Percentiles rank a stretch among this genome's conserved stretches.
Evolutionary conservation across 2,797 vertebrate genomes (phyloP).

Genomic region (Galago senegalensis): DNA sequence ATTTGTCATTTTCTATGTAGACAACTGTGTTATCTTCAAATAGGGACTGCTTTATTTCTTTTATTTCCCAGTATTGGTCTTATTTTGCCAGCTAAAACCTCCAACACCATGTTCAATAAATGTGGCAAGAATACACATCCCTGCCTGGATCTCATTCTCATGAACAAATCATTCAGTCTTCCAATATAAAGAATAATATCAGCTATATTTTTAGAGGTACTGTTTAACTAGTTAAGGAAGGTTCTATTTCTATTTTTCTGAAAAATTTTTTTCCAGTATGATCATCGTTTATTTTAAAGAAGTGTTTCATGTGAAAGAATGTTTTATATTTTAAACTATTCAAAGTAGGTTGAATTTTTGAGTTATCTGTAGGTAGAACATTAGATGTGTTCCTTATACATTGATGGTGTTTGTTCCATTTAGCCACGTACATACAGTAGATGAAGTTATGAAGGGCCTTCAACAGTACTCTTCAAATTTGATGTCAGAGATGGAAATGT

Average conservation of each 20-base stretch:
- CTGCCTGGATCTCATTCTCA: not conserved
- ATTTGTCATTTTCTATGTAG: not conserved
- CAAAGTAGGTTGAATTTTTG: not conserved
- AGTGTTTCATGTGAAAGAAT: constrained; percentile 50
- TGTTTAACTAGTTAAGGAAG: not conserved
- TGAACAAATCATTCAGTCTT: not conserved
- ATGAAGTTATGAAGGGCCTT: not conserved
- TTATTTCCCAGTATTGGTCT: not conserved
- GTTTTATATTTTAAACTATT: constrained; percentile 2
- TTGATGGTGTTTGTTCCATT: not conserved
- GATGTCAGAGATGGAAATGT: not conserved
- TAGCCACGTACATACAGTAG: not conserved
- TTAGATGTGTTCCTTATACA: constrained; percentile 8
- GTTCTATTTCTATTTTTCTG: not conserved
- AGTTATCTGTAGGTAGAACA: constrained; percentile 12
- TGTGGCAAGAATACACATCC: not conserved
- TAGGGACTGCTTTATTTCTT: not conserved
- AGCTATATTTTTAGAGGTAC: not conserved
- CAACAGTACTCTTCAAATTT: constrained; percentile 8
- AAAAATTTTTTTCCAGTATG: not conserved
- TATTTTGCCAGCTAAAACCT: not conserved
- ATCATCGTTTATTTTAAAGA: not conserved
- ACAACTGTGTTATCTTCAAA: not conserved
- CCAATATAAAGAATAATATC: not conserved
- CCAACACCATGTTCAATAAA: not conserved